Evolutionary conservation across 2,797 vertebrate species (phyloP).

Genomic region (Chloroceryle amazona): DNA sequence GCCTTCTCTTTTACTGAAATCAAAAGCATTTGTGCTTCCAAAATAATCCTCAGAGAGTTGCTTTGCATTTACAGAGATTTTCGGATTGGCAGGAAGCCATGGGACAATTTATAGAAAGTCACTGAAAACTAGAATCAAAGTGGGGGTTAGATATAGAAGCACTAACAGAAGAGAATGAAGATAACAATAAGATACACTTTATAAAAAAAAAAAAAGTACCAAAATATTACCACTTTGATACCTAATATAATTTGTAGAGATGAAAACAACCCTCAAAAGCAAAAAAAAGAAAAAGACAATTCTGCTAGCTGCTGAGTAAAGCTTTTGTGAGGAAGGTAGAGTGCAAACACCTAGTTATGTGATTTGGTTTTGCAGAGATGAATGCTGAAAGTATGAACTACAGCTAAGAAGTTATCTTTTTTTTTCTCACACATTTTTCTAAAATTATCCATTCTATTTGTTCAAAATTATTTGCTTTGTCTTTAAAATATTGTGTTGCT

Average conservation of each 20-base stretch:
- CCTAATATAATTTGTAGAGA: neutral
- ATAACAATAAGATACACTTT: neutral
- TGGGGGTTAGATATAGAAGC: conserved; percentile 33
- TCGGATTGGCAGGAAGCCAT: conserved; percentile 68
- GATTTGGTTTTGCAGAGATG: neutral
- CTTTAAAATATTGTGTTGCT: neutral
- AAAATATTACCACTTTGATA: neutral
- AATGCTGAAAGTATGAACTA: neutral
- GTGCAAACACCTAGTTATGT: neutral
- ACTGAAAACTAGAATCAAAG: conserved; percentile 29
- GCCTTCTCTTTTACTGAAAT: conserved; percentile 60
- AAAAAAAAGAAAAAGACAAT: neutral
- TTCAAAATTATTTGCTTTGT: neutral
- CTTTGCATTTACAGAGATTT: conserved; percentile 68
- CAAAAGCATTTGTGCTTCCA: conserved; percentile 59
- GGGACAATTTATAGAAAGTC: conserved; percentile 59
- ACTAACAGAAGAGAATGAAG: conserved; percentile 28
- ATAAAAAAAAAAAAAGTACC: neutral
- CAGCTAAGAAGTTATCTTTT: neutral
- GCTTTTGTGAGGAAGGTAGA: neutral
- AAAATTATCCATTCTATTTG: neutral
- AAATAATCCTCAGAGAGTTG: conserved; percentile 56
- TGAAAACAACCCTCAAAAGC: neutral
- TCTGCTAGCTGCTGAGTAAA: neutral
- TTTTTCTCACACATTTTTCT: neutral